These are phyloP conservation scores for Gymnorhina tibicen DNA, from an alignment of 2,113 vertebrate species.

Conservation along the genomic window DNA sequence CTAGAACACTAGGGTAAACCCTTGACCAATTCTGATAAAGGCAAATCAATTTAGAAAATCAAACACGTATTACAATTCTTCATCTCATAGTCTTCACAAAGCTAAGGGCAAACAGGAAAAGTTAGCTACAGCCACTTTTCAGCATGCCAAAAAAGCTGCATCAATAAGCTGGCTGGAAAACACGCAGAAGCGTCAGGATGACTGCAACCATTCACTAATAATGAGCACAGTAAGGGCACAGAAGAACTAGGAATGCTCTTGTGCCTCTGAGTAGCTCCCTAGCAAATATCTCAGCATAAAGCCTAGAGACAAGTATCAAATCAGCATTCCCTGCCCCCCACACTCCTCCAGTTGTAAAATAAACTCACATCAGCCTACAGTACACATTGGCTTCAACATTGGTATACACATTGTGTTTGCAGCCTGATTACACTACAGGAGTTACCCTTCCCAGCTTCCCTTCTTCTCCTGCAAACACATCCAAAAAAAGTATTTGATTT, in stretches of 20 bases:
- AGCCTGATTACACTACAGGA: not conserved
- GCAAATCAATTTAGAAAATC: not conserved
- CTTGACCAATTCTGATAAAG: not conserved
- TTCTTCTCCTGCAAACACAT: not conserved
- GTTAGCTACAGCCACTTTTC: not conserved
- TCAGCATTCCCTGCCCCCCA: not conserved
- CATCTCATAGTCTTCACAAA: not conserved
- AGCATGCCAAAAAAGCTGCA: not conserved
- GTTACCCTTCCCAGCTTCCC: not conserved
- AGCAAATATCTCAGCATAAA: not conserved
- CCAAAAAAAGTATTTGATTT: not conserved
- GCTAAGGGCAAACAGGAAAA: not conserved
- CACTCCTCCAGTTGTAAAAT: not conserved
- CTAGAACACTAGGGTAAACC: not conserved
- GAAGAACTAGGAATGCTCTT: not conserved
- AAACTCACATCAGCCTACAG: not conserved
- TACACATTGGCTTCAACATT: rapidly evolving
- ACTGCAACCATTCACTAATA: not conserved
- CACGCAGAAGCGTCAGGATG: rapidly evolving
- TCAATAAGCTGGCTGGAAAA: not conserved
- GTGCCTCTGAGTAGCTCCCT: not conserved
- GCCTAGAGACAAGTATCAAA: not conserved
- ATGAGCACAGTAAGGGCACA: not conserved
- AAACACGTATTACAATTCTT: not conserved
- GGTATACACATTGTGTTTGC: not conserved